Percentiles rank a stretch among this genome's conserved stretches.
phyloP scores from a whole-genome alignment of 1,140 invertebrate genomes.

The Venturia canescens region DNA sequence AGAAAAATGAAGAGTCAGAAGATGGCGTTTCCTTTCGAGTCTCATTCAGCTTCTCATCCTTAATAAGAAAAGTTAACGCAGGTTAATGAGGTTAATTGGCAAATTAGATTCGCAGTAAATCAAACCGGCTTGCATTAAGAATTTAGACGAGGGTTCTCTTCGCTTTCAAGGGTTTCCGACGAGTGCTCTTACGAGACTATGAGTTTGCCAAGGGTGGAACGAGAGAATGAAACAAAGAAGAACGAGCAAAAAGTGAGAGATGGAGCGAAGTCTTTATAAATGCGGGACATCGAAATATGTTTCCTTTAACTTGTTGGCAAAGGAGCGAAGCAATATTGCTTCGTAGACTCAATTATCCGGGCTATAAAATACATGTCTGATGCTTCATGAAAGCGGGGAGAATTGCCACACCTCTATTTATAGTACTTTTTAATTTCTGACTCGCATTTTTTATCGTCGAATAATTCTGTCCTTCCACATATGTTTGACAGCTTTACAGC shows the following conservation, averaged over 20 bases:
- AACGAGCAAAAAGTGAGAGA: neutral
- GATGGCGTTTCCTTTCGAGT: neutral
- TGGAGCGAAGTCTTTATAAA: neutral
- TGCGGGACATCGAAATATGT: neutral
- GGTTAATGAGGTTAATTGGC: neutral
- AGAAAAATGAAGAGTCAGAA: neutral
- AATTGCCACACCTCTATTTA: neutral
- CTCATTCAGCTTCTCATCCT: constrained; percentile 22
- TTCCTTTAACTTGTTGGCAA: neutral
- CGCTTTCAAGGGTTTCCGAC: neutral
- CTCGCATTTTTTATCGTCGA: neutral
- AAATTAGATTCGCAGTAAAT: constrained; percentile 32
- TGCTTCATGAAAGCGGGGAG: neutral
- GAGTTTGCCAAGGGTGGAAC: neutral
- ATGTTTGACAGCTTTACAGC: neutral
- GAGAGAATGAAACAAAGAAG: neutral
- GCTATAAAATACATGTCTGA: neutral
- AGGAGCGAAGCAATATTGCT: constrained; percentile 2
- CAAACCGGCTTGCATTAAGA: constrained; percentile 27
- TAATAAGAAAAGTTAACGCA: constrained; percentile 33
- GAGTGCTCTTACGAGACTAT: neutral
- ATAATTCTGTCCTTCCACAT: neutral
- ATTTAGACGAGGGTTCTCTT: constrained; percentile 25
- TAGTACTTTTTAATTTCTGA: neutral
- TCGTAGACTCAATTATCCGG: neutral